phyloP scores from a whole-genome alignment of 1,140 invertebrate genomes.

The Drosophila rhopaloa region DNA sequence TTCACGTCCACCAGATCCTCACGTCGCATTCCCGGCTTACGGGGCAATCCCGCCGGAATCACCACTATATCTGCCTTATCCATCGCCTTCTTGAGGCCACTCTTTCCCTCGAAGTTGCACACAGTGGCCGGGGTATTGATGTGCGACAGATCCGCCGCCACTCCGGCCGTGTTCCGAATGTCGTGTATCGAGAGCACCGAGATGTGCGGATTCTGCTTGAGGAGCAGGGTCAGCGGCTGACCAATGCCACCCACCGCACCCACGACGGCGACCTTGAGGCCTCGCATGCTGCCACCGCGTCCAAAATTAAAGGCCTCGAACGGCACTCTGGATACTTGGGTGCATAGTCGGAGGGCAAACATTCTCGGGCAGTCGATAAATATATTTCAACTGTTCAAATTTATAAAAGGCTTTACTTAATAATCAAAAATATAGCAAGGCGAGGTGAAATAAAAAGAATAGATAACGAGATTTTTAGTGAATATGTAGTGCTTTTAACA shows the following conservation, averaged over 20 bases:
- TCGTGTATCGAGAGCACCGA: slow-evolving; percentile 91
- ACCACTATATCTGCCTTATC: slow-evolving; percentile 92
- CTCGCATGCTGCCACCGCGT: slow-evolving; percentile 85
- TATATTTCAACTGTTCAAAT: not conserved
- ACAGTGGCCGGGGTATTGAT: slow-evolving; percentile 91
- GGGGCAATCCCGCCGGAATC: slow-evolving; percentile 97
- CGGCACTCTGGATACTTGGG: not conserved
- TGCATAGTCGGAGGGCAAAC: not conserved
- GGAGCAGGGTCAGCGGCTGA: slow-evolving; percentile 87
- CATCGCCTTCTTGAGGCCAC: slow-evolving; percentile 20
- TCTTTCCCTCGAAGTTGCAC: slow-evolving; percentile 87
- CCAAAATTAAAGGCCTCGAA: slow-evolving; percentile 82
- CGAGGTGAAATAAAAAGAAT: not conserved
- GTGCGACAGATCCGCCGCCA: slow-evolving; percentile 94
- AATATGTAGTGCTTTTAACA: too few species aligned
- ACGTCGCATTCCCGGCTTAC: slow-evolving; percentile 95
- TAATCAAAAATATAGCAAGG: too few species aligned
- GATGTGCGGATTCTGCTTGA: slow-evolving; percentile 91
- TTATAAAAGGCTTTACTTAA: too few species aligned
- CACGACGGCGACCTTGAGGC: slow-evolving; percentile 90
- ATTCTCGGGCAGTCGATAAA: not conserved
- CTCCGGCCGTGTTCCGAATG: slow-evolving; percentile 90
- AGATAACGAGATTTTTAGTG: not conserved
- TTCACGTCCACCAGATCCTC: slow-evolving; percentile 99
- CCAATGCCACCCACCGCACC: slow-evolving; percentile 95